Base-by-base conservation (phyloP, 2,113 vertebrate species). In the Heptranchias perlo region DNA sequence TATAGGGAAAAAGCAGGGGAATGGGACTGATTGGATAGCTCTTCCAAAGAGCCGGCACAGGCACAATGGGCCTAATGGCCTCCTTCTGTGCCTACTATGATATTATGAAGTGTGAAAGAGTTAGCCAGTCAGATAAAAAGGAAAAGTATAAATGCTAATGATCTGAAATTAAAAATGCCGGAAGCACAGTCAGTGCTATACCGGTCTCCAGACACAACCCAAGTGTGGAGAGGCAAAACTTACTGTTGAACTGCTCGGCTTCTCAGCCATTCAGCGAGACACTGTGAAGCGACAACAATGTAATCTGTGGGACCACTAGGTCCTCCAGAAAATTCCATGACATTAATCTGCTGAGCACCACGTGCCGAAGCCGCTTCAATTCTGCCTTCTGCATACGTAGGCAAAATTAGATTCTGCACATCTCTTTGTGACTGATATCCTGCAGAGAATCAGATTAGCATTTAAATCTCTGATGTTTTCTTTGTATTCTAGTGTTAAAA, bases 381-480 rank as follows among this genome's bases (percentile, higher is more conserved):
- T 39, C n/a, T 61, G 25, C 31, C 28, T 35, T 35, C 52, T 91
- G 87, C 28, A 91, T 35, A 58, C 52, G 4, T 62, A 35, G 89
- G 89, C 54, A 92, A 92, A 61, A 62, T 92, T n/a, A 92, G 58
- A 62, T 92, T 92, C 89, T 39, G 58, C 89, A 62, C 58, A 39
- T 62, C 89, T 21, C 58, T 62, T 21, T 62, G 52, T 31, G 52
- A 91, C 52, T 91, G 87, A 91, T 91, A 92, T 92, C 58, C 89
- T 5, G 8, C 58, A 39, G 89, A 92, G 89, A 92, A 92, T 92
- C 31, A 92, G 89, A 92, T 92, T 92, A 92, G 58, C 58, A 92
- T 92, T 92, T 39, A 92, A 92, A 92, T 52, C 89, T 62, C 89
- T 62, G 58, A 62, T 62, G 52, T n/a, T 92, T 62, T 62, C 54